Evolutionary conservation across 2,888 invertebrate species (phyloP), one percentile per base, ranked within the genome.

Genomic region (Thera britannica): DNA sequence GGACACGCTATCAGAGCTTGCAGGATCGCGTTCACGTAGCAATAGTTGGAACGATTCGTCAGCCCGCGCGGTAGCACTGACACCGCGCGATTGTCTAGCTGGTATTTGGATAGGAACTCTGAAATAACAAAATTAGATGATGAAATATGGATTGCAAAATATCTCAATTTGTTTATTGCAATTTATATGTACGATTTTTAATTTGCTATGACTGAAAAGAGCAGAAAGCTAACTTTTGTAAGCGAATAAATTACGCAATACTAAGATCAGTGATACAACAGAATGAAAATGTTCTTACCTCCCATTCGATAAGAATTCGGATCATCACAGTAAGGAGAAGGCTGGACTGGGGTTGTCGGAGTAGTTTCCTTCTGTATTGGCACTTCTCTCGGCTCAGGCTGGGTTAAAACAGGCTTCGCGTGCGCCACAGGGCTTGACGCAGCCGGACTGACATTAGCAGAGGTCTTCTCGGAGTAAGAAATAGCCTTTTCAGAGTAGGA

Each of bases 1-100:
- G 99, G 98, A 85, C 99, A 99, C 11, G 98, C 98, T 44, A 99
- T 94, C 76, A 99, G 90, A 0, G 99, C 98, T 90, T 99, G 98
- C 49, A 99, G 93, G 73, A 98, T 98, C 34, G 99, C 97, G 90
- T 99, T 99, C 72, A 99, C 98, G 84, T 99, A 99, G 92, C 99
- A 99, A 90, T 98, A 99, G 92, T 99, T 99, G 73, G 98, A 98
- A 74, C 97, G 96, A 89, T 99, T 99, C 63, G 97, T 97, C 59
- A 99, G 95, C 0, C 99, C 99, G 61, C 99, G 95, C 0, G 99
- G 98, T 80, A 97, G 95, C 55, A 99, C 93, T 71, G 97, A 96
- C 38, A 97, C 96, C 0, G 97, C 95, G 69, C 96, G 95, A 84
- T 97, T 97, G 84, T 98, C 97, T 79, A 97, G 94, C 80, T 95